Conservation (phyloP, 2,888 invertebrate species). For the Clepsis dumicolana region DNA sequence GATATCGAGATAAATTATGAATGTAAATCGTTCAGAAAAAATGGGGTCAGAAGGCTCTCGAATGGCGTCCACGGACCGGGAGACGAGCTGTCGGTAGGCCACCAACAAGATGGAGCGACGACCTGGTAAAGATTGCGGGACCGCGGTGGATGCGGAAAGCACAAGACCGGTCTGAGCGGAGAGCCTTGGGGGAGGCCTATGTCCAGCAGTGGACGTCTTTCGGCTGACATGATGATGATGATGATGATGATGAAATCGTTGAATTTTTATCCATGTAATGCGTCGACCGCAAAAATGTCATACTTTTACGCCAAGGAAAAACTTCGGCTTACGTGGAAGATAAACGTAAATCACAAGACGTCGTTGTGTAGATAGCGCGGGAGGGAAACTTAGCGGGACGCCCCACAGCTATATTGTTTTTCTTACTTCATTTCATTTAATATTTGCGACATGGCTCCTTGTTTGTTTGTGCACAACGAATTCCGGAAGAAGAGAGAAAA, state of each 20-base stretch:
- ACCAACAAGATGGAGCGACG: no score
- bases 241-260: no score
- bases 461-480: background rate
- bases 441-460: constrained; percentile 5
- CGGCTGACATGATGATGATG: no score
- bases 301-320: constrained; percentile 24
- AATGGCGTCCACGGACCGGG: no score
- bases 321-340: constrained; percentile 14
- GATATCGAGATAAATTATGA: constrained; percentile 10
- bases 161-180: no score
- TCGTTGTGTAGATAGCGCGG: background rate
- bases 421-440: constrained; percentile 1
- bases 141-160: no score
- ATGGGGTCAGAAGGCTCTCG: no score
- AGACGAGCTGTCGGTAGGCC: no score
- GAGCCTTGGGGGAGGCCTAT: no score
- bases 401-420: constrained; percentile 15
- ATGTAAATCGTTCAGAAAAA: constrained; percentile 20
- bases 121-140: no score
- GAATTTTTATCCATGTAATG: background rate
- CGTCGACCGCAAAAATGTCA: constrained; percentile 13
- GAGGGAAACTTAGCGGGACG: constrained; percentile 1
- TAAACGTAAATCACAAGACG: constrained; percentile 36
- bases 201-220: no score
- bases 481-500: background rate